These are phyloP conservation scores for Larimichthys polyactis DNA, from an alignment of 2,113 vertebrate genomes.

Conservation along the genomic window DNA sequence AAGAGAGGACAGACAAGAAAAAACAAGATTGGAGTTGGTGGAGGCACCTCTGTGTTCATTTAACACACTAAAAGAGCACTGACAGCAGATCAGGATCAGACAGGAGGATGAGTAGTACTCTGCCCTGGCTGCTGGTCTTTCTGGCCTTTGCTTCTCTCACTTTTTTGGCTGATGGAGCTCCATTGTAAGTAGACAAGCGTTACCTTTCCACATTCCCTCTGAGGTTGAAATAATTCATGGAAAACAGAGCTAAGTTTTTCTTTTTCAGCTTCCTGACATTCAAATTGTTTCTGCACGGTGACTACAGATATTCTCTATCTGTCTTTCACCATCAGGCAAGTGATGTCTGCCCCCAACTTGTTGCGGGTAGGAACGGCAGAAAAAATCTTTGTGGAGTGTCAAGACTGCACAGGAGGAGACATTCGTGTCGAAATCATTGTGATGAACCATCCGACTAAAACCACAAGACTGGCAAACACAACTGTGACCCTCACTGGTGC, in stretches of 20 bases:
- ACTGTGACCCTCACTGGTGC: slow-evolving; percentile 39
- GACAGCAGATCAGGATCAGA: slow-evolving; percentile 7
- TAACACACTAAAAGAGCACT: slow-evolving; percentile 25
- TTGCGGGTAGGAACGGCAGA: slow-evolving; percentile 79
- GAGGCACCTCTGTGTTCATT: slow-evolving; percentile 40
- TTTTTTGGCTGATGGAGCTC: slow-evolving; percentile 32
- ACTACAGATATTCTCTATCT: not conserved
- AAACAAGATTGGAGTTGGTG: slow-evolving; percentile 36
- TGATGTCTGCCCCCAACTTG: slow-evolving; percentile 82
- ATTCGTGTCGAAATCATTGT: slow-evolving; percentile 52
- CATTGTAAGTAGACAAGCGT: not conserved
- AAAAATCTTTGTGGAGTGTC: slow-evolving; percentile 51
- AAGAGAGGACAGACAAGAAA: not conserved
- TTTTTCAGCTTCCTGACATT: not conserved
- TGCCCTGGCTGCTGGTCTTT: slow-evolving; percentile 49
- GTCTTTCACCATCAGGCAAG: slow-evolving; percentile 54
- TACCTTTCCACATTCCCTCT: not conserved
- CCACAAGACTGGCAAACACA: not conserved
- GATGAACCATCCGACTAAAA: slow-evolving; percentile 74
- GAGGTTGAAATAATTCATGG: not conserved
- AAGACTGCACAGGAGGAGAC: slow-evolving; percentile 23
- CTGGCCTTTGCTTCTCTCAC: slow-evolving; percentile 23
- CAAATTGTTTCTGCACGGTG: not conserved
- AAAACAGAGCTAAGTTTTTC: not conserved
- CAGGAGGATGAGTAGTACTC: slow-evolving; percentile 6